These are phyloP conservation scores for Elysia crispata DNA, from an alignment of 2,888 invertebrate genomes.

Conservation along the genomic window DNA sequence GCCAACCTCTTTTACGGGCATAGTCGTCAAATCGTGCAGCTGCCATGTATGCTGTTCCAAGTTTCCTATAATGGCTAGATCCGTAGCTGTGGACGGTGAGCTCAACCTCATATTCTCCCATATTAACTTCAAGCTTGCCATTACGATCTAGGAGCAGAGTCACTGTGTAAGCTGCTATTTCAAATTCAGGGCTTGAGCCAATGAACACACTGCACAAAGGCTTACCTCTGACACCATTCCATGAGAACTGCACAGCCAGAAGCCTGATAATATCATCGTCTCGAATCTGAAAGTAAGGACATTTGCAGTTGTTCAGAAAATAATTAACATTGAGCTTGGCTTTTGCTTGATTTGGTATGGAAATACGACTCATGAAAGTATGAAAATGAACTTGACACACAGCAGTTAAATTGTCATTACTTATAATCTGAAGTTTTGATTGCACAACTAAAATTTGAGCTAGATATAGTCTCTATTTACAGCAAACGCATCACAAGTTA, in stretches of 20 bases:
- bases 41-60: conserved; percentile 71
- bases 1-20: conserved; percentile 16
- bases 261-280: conserved; percentile 72
- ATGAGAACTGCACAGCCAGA: conserved; percentile 76
- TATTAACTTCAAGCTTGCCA: conserved; percentile 61
- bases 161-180: conserved; percentile 75
- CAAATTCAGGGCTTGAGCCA: conserved; percentile 77
- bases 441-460: too few species aligned
- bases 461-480: too few species aligned
- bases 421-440: too few species aligned
- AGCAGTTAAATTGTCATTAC: too few species aligned
- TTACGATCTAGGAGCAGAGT: conserved; percentile 64
- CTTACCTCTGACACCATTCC: conserved; percentile 69
- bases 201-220: conserved; percentile 75
- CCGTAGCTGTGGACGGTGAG: conserved; percentile 66
- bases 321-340: neutral
- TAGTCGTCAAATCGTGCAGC: conserved; percentile 62
- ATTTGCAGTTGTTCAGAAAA: neutral
- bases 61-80: conserved; percentile 53
- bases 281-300: conserved; percentile 33
- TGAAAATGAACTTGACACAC: too few species aligned
- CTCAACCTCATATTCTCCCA: conserved; percentile 75
- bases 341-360: neutral
- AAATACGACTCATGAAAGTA: too few species aligned
- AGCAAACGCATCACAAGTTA: too few species aligned